Base-by-base conservation (phyloP, 2,888 invertebrate genomes). In the Capitulum mitella region DNA sequence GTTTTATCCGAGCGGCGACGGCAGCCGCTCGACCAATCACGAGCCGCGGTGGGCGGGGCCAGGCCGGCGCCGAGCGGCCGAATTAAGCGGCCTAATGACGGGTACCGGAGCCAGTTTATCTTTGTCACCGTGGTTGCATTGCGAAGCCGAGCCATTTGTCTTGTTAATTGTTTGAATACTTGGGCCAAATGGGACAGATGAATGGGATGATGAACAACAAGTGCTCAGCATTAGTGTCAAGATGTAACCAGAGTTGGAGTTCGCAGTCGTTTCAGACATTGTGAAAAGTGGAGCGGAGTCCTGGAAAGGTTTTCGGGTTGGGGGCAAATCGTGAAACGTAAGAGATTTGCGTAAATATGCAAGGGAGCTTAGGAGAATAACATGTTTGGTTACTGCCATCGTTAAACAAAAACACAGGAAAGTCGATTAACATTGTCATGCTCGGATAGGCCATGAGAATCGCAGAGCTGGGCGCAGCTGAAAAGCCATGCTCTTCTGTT, bases 131-230 rank as follows among this genome's bases (percentile, higher is more conserved):
- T 37, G 70, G 37, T 34, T 37, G 70, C 34, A 37, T 37, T 70
- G 70, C 70, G 6, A 37, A 16, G 26, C 22, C 8, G 22, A 1
- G 22, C 16, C 37, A 26, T 70, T 70, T 70, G 70, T 70, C 70
- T 70, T 22, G 12, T 32, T 70, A 37, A 70, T 70, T 70, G 37
- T 70, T 70, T 70, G 70, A 70, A 70, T 70, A 37, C 37, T 37
- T 37, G 22, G 37, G 70, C 19, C 70, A 37, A 70, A 70, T 70
- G 70, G 70, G 70, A 37, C 70, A 70, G 70, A 70, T 70, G 70
- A 70, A 70, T 1, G 70, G 1, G 70, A 37, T 70, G 37, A 70
- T 70, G 70, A 70, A 70, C 70, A 70, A 70, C 37, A 70, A 70
- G 70, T 70, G 70, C 12, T 12, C 16, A 16, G 22, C 37, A 37